Conservation (phyloP, 2,113 vertebrate genomes). For the Tragelaphus scriptus region DNA sequence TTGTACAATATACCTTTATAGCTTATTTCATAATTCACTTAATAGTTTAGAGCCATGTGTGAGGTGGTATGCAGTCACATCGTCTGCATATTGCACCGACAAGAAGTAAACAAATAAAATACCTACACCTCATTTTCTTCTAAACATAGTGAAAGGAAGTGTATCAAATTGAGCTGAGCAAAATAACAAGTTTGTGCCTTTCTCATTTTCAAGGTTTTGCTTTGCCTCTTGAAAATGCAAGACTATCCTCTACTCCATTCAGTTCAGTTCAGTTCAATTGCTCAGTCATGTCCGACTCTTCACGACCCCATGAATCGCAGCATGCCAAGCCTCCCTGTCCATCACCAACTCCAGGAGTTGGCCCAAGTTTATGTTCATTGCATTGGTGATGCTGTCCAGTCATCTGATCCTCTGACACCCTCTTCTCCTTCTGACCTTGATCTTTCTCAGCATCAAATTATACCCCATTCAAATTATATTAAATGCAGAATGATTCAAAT, state of each 20-base stretch:
- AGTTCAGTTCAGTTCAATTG: neutral
- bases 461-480: slow-evolving; percentile 61
- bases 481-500: slow-evolving; percentile 60
- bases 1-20: neutral
- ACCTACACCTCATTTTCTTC: slow-evolving; percentile 34
- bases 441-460: no score
- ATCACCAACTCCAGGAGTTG: no score
- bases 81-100: neutral
- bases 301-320: no score
- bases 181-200: slow-evolving; percentile 42
- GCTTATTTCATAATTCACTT: neutral
- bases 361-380: no score
- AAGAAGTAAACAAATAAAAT: slow-evolving; percentile 28
- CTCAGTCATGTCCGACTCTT: no score
- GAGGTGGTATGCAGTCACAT: neutral
- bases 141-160: slow-evolving; percentile 12
- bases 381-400: no score
- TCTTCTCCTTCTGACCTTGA: no score
- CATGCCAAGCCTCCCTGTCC: no score
- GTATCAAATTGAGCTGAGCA: slow-evolving; percentile 22
- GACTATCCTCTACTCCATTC: slow-evolving; percentile 46
- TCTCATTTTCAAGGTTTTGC: slow-evolving; percentile 39
- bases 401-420: no score
- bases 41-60: neutral
- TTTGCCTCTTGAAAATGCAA: slow-evolving; percentile 43